Conservation (phyloP, 2,797 vertebrate species). For the Dipus sagitta region DNA sequence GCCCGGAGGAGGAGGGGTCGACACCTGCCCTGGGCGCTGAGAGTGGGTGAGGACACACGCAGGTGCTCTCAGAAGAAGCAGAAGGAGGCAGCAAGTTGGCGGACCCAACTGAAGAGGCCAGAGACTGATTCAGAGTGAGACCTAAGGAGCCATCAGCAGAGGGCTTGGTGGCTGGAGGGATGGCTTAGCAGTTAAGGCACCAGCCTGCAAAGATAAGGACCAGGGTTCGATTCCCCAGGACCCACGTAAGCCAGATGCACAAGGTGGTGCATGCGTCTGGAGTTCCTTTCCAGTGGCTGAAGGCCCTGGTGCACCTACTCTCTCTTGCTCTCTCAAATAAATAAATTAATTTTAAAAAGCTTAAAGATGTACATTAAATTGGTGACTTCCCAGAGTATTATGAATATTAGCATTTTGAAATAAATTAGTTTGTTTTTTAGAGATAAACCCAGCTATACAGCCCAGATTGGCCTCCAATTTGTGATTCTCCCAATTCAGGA, state of each 20-base stretch:
- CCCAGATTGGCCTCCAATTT: background rate
- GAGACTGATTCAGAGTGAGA: background rate
- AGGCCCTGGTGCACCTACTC: no score
- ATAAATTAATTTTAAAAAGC: no score
- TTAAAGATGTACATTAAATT: background rate
- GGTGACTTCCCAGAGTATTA: constrained; percentile 3
- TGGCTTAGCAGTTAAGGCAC: background rate
- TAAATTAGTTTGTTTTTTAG: no score
- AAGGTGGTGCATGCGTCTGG: no score
- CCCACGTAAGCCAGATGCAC: no score
- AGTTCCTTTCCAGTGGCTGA: no score
- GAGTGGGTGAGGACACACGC: no score
- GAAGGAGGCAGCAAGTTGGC: background rate
- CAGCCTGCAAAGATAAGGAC: no score
- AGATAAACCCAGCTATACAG: background rate
- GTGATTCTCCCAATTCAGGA: background rate
- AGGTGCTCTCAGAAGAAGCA: background rate
- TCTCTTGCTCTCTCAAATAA: no score
- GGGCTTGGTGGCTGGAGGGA: background rate
- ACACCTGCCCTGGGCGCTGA: no score
- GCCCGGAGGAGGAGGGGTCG: background rate
- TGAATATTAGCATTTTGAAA: constrained; percentile 27
- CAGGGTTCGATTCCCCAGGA: no score
- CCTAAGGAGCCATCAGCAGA: background rate
- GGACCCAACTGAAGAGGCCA: background rate